These are phyloP conservation scores for Eupithecia centaureata DNA, from an alignment of 2,888 invertebrate species.

Conservation along the genomic window DNA sequence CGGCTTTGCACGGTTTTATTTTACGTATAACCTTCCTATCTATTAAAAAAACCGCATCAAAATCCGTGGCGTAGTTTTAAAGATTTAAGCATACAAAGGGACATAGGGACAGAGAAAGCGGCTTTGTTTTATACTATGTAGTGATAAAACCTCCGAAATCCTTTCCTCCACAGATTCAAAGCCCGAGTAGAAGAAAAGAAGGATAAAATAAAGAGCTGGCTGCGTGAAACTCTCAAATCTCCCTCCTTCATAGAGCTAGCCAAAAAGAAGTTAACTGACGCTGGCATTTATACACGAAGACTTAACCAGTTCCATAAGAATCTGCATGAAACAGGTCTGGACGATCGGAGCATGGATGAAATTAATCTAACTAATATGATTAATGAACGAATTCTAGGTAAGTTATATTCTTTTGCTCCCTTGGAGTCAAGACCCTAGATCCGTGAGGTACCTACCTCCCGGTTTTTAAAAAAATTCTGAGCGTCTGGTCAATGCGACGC, in stretches of 20 bases:
- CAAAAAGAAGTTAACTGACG: conserved; percentile 67
- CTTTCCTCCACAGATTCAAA: conserved; percentile 62
- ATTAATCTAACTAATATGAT: conserved; percentile 71
- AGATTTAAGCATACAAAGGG: no score
- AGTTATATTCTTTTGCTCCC: no score
- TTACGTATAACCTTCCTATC: no score
- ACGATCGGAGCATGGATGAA: conserved; percentile 69
- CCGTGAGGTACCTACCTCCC: no score
- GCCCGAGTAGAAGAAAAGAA: conserved; percentile 74
- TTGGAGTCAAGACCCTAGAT: no score
- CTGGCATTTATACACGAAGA: conserved; percentile 54
- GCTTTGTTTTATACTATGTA: no score
- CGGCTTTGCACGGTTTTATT: no score
- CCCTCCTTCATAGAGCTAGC: conserved; percentile 70
- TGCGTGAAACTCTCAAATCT: conserved; percentile 70
- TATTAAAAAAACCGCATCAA: no score
- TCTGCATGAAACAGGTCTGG: conserved; percentile 48
- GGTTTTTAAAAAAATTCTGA: no score
- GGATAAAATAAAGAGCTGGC: conserved; percentile 74
- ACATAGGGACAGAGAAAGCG: no score
- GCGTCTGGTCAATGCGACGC: no score
- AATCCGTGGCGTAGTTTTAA: no score
- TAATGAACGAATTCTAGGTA: conserved; percentile 64
- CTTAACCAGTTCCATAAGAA: conserved; percentile 28
- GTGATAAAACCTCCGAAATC: background rate